A percentile compares a stretch with the other conserved stretches of the same genome.
Conservation (phyloP, 2,797 vertebrate genomes). For the Hipposideros larvatus region DNA sequence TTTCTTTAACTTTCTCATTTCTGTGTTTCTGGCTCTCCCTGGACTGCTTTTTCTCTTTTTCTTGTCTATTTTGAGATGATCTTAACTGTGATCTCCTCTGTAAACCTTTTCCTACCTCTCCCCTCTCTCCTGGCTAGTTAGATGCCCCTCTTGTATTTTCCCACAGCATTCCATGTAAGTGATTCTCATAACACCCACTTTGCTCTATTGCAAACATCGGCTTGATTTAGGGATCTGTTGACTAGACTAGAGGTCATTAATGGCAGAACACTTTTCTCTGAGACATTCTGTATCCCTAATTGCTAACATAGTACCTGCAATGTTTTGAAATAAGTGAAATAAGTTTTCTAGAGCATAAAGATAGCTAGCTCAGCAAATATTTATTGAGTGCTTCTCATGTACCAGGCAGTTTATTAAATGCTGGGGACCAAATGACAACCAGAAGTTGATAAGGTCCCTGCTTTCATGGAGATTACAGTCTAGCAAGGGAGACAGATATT, state of each 20-base stretch:
- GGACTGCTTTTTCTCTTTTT: neutral
- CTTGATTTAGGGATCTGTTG: neutral
- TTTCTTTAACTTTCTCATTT: neutral
- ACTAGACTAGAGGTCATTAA: neutral
- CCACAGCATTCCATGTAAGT: neutral
- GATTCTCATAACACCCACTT: neutral
- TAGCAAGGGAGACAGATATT: neutral
- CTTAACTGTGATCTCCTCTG: neutral
- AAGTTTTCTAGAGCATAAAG: neutral
- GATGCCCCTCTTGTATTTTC: neutral
- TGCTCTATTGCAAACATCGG: neutral
- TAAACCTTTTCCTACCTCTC: neutral
- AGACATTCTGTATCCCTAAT: neutral
- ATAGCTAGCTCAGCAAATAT: neutral
- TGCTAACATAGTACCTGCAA: neutral
- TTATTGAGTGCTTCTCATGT: neutral
- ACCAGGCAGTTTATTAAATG: neutral
- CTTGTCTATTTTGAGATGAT: neutral
- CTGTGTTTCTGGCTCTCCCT: neutral
- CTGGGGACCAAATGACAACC: neutral
- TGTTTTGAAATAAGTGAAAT: neutral
- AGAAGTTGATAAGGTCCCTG: neutral
- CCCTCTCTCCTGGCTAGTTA: neutral
- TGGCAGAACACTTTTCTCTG: neutral
- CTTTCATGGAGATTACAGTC: neutral